Percentiles rank a stretch among this genome's conserved stretches.
phyloP scores from a whole-genome alignment of 2,113 vertebrate species.

The Ranitomeya variabilis region DNA sequence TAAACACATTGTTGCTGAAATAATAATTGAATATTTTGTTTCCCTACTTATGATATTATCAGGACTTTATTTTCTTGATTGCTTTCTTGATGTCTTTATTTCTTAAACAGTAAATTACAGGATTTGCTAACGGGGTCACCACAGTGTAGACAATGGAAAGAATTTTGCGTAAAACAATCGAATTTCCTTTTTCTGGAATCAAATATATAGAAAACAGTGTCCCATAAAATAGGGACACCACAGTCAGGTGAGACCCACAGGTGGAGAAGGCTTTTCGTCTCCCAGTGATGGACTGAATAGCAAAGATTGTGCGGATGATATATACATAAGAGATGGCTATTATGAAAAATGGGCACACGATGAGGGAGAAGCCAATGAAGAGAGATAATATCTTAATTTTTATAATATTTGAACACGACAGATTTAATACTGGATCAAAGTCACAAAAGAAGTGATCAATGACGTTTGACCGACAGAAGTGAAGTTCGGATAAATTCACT shows the following conservation, averaged over 20 bases:
- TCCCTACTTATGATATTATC: too few species aligned
- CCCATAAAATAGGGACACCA: conserved; percentile 17
- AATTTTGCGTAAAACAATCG: neutral
- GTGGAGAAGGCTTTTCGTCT: conserved; percentile 8
- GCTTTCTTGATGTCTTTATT: conserved; percentile 25
- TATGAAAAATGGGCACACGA: neutral
- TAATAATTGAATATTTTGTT: too few species aligned
- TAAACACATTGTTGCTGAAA: too few species aligned
- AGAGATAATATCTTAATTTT: neutral
- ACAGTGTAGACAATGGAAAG: conserved; percentile 14
- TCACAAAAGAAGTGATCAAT: conserved; percentile 49
- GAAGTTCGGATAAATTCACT: neutral
- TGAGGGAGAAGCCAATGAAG: neutral
- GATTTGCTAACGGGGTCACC: conserved; percentile 24
- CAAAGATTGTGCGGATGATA: neutral
- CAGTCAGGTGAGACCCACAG: neutral
- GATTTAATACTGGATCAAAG: neutral
- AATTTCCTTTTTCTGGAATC: neutral
- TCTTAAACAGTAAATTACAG: neutral
- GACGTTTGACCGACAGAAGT: conserved; percentile 3
- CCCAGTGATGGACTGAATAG: neutral
- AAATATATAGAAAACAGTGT: neutral
- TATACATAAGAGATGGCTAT: neutral
- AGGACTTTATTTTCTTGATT: neutral
- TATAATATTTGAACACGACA: neutral